A percentile compares a stretch with the other conserved stretches of the same genome.
phyloP scores from a whole-genome alignment of 2,797 vertebrate species.

The Lagocephalus sceleratus region DNA sequence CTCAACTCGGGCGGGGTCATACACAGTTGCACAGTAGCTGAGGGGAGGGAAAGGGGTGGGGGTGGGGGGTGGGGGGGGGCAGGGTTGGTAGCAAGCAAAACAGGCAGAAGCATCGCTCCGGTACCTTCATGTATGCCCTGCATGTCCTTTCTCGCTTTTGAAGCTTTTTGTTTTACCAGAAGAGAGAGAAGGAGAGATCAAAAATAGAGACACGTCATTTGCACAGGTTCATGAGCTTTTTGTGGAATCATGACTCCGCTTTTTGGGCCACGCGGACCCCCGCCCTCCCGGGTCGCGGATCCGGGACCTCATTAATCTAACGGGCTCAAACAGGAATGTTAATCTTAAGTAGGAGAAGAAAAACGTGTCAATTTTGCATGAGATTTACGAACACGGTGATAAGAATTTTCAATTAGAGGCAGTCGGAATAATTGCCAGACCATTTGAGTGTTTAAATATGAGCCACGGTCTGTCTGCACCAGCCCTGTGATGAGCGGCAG shows the following conservation, averaged over 20 bases:
- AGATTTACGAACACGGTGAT: not conserved
- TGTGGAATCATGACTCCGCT: slow-evolving; percentile 24
- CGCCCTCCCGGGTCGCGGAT: not conserved
- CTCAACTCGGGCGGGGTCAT: slow-evolving; percentile 73
- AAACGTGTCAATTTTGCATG: too few relatives aligned
- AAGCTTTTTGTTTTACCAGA: slow-evolving; percentile 91
- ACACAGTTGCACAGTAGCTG: slow-evolving; percentile 69
- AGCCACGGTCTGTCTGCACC: too few relatives aligned
- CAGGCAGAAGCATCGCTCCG: slow-evolving; percentile 81
- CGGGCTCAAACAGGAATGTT: not conserved
- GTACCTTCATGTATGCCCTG: slow-evolving; percentile 99
- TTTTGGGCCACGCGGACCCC: too few relatives aligned
- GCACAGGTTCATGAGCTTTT: slow-evolving; percentile 45
- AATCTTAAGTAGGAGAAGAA: not conserved
- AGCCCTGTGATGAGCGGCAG: too few relatives aligned
- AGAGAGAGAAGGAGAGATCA: slow-evolving; percentile 70
- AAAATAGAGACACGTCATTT: slow-evolving; percentile 74
- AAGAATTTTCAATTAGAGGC: not conserved
- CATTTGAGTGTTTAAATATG: too few relatives aligned
- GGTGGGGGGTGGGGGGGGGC: slow-evolving; percentile 43
- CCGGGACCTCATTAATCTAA: not conserved
- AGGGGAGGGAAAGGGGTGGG: slow-evolving; percentile 42
- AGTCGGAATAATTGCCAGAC: not conserved
- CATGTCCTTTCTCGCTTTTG: slow-evolving; percentile 99
- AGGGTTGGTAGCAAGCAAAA: slow-evolving; percentile 76